Conservation (phyloP, 2,797 vertebrate genomes). For the Melanogrammus aeglefinus region DNA sequence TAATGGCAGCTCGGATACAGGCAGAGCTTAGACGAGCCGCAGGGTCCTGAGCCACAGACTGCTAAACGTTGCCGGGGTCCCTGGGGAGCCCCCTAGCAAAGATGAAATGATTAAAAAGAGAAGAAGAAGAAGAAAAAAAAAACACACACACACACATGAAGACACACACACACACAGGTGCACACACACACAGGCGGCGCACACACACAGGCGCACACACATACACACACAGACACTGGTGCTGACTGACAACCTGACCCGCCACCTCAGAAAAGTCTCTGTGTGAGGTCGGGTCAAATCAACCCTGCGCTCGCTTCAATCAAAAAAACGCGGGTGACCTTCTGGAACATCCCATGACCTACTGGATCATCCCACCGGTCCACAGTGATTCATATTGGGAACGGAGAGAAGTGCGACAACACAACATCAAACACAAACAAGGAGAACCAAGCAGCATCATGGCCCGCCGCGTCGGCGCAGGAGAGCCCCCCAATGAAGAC, state of each 20-base stretch:
- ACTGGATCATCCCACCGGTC: constrained; percentile 53
- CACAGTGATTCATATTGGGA: constrained; percentile 45
- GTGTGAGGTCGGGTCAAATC: constrained; percentile 50
- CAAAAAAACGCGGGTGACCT: constrained; percentile 56
- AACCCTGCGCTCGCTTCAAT: constrained; percentile 48
- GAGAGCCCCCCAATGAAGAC: too few species aligned
- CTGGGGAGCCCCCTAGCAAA: constrained; percentile 84
- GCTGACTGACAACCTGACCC: constrained; percentile 90
- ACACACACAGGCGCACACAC: constrained; percentile 14
- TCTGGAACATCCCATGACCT: constrained; percentile 57
- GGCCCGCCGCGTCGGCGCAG: constrained; percentile 30
- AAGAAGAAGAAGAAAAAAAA: constrained; percentile 34
- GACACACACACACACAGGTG: background rate
- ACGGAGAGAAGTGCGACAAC: constrained; percentile 13
- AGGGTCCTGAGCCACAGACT: constrained; percentile 93
- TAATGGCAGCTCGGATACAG: constrained; percentile 94
- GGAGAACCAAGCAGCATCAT: constrained; percentile 30
- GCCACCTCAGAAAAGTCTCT: constrained; percentile 58
- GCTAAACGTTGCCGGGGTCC: constrained; percentile 94
- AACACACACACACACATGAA: background rate
- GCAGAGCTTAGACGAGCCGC: constrained; percentile 88
- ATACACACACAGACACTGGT: constrained; percentile 50
- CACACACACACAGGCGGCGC: constrained; percentile 1
- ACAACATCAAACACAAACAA: constrained; percentile 26
- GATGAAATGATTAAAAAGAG: constrained; percentile 97